phyloP scores from a whole-genome alignment of 2,797 vertebrate genomes.

The Leucoraja ocellata region DNA sequence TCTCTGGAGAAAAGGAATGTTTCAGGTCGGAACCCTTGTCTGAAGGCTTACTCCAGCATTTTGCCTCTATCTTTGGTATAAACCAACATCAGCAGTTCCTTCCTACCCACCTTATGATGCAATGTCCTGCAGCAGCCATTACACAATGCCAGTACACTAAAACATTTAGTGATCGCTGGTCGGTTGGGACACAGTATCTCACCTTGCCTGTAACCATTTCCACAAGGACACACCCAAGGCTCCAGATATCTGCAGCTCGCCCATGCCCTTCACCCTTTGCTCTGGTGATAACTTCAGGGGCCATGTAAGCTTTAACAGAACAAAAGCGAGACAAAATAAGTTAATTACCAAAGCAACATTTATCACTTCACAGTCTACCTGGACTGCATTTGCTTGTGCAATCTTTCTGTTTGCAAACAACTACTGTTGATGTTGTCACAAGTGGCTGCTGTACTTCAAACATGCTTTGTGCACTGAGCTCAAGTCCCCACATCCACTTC shows the following conservation, averaged over 20 bases:
- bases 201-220: conserved; percentile 99
- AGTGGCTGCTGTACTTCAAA: background rate
- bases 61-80: too few relatives aligned
- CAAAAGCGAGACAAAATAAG: background rate
- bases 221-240: conserved; percentile 91
- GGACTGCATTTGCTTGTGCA: background rate
- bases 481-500: background rate
- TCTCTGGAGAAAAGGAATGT: too few relatives aligned
- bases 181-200: conserved; percentile 38
- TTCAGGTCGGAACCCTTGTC: too few relatives aligned
- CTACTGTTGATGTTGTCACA: background rate
- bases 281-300: conserved; percentile 94
- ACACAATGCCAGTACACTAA: background rate
- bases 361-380: background rate
- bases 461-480: background rate
- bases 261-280: conserved; percentile 97
- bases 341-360: background rate
- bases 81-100: too few relatives aligned
- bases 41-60: too few relatives aligned
- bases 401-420: background rate
- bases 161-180: background rate
- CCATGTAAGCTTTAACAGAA: conserved; percentile 83
- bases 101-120: background rate
- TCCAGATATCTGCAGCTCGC: conserved; percentile 95
- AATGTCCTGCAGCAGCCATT: background rate